A percentile compares a stretch with the other conserved stretches of the same genome.
phyloP scores from a whole-genome alignment of 2,113 vertebrate species.

The Coryphaenoides rupestris region DNA sequence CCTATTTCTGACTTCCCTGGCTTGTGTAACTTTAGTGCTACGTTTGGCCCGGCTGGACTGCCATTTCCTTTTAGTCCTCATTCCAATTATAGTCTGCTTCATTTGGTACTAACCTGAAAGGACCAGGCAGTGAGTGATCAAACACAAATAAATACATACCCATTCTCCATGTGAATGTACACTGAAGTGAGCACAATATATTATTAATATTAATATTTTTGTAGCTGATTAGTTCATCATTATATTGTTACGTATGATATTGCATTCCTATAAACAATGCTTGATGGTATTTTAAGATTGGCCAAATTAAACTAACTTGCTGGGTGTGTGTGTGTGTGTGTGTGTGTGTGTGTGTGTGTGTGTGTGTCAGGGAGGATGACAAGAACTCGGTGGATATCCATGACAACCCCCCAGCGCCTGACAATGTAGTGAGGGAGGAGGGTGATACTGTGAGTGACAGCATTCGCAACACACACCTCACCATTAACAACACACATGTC shows the following conservation, averaged over 20 bases:
- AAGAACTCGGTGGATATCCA: conserved; percentile 71
- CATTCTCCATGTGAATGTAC: too few relatives aligned
- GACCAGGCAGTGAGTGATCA: too few relatives aligned
- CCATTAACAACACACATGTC: conserved; percentile 7
- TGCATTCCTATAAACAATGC: too few relatives aligned
- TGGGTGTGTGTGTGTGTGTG: conserved; percentile 8
- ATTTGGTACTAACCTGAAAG: background rate
- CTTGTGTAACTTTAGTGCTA: background rate
- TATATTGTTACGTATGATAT: too few relatives aligned
- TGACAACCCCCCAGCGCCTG: conserved; percentile 68
- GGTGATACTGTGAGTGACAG: conserved; percentile 69
- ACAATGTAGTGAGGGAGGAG: conserved; percentile 66
- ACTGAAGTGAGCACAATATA: too few relatives aligned
- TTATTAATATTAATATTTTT: too few relatives aligned
- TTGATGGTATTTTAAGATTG: too few relatives aligned
- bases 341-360: conserved; percentile 4
- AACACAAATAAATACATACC: too few relatives aligned
- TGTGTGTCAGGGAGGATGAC: conserved; percentile 58
- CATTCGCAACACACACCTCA: conserved; percentile 13
- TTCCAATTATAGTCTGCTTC: background rate
- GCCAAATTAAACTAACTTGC: background rate
- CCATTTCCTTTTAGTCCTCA: background rate
- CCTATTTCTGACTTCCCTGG: background rate
- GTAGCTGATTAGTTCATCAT: too few relatives aligned
- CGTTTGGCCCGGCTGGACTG: background rate